Evolutionary conservation across 2,113 vertebrate species (phyloP), one percentile per base, ranked within the genome.

Genomic region (Lagopus muta): DNA sequence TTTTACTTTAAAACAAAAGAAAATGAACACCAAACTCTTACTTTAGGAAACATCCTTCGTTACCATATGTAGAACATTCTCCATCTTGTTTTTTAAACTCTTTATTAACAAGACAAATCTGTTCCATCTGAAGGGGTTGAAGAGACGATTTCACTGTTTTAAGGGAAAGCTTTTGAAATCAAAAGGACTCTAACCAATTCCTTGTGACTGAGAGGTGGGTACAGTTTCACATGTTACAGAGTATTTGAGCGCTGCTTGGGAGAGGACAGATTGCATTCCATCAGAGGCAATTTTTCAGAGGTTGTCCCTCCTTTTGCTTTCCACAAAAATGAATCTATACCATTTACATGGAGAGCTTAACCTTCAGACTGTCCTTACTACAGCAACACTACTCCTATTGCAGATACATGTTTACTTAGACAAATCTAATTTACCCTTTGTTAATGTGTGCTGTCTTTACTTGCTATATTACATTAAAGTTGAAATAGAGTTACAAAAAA

Each of bases 371-470:
- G 98, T 97, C 98, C 98, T 98, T 98, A 95, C 93, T 95, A 91
- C 89, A 93, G 95, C 74, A 95, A 95, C 91, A 95, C 60, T 85
- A 93, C 84, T 97, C 82, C 96, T 97, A 96, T 96, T 95, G 97
- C 97, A 98, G 96, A 97, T 97, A 92, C 96, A 96, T 98, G 97
- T 98, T 98, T 98, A 98, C 97, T 98, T 97, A 97, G 97, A 97
- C 94, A 97, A 98, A 98, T 98, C 98, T 98, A 98, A 98, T 98
- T 98, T 98, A 95, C 95, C 94, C 96, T 98, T 98, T 98, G 97
- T 98, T 98, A 98, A 98, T 97, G 97, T 92, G 96, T 94, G 97
- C 97, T 97, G 94, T 98, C 97, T 98, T 97, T 97, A 98, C 97
- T 96, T 94, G 83, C 96, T 97, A 91, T 98, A 98, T 98, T 98